phyloP scores from a whole-genome alignment of 1,140 invertebrate genomes.

The Parasteatoda tepidariorum region DNA sequence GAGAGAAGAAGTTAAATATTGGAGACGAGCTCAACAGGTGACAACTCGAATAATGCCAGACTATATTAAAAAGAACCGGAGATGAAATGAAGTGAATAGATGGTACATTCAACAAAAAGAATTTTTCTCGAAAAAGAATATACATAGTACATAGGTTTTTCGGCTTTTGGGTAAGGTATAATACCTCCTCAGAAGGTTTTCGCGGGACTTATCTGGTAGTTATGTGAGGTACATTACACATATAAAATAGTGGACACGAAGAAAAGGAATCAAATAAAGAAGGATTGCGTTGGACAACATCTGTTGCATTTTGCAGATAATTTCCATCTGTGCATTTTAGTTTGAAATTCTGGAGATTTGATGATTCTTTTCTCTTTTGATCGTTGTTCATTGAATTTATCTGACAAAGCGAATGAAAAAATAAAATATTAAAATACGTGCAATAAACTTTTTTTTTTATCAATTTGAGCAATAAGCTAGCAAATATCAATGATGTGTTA shows the following conservation, averaged over 20 bases:
- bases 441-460: too few relatives aligned
- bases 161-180: too few relatives aligned
- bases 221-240: not conserved
- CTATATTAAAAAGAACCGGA: constrained; percentile 12
- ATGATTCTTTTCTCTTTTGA: too few relatives aligned
- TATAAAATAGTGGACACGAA: not conserved
- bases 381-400: too few relatives aligned
- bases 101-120: not conserved
- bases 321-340: too few relatives aligned
- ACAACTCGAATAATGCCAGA: not conserved
- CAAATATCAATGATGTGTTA: too few relatives aligned
- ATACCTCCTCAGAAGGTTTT: not conserved
- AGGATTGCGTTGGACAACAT: not conserved
- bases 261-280: not conserved
- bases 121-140: not conserved
- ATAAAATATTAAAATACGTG: too few relatives aligned
- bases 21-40: constrained; percentile 36
- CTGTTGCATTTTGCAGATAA: too few relatives aligned
- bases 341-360: too few relatives aligned
- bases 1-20: constrained; percentile 38
- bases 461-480: too few relatives aligned
- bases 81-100: not conserved
- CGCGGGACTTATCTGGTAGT: not conserved
- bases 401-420: too few relatives aligned
- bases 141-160: not conserved